Percentiles rank a stretch among this genome's conserved stretches.
Evolutionary conservation across 2,888 invertebrate genomes (phyloP).

Genomic region (Tetanocera ferruginea): DNA sequence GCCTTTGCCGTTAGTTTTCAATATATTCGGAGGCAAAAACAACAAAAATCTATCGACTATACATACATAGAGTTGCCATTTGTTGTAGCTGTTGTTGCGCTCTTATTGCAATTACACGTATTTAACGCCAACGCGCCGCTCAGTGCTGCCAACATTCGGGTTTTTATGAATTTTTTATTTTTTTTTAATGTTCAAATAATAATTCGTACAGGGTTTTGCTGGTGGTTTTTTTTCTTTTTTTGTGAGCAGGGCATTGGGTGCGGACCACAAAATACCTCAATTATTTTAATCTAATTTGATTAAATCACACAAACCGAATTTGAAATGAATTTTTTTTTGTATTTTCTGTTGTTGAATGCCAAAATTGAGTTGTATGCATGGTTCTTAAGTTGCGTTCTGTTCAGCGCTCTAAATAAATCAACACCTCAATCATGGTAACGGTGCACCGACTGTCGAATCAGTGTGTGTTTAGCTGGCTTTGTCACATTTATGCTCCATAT

Average conservation of each 20-base stretch:
- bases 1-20: constrained; percentile 28
- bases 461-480: too few species aligned
- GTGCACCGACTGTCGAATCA: background rate
- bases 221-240: too few species aligned
- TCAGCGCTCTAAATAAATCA: background rate
- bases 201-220: background rate
- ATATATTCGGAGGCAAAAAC: background rate
- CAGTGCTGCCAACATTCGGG: background rate
- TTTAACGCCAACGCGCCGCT: background rate
- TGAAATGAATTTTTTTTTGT: background rate
- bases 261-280: constrained; percentile 4
- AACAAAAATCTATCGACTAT: background rate
- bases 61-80: background rate
- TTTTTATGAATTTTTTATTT: background rate
- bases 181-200: constrained; percentile 10
- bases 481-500: too few species aligned
- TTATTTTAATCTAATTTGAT: constrained; percentile 18
- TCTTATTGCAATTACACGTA: background rate
- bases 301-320: background rate
- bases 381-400: background rate
- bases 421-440: constrained; percentile 6
- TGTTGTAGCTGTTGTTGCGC: background rate
- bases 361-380: background rate
- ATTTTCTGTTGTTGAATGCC: background rate
- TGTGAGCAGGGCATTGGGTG: background rate